Evolutionary conservation across 2,888 invertebrate genomes (phyloP), one percentile per base, ranked within the genome.

Genomic region (Caradrina clavipalpis): DNA sequence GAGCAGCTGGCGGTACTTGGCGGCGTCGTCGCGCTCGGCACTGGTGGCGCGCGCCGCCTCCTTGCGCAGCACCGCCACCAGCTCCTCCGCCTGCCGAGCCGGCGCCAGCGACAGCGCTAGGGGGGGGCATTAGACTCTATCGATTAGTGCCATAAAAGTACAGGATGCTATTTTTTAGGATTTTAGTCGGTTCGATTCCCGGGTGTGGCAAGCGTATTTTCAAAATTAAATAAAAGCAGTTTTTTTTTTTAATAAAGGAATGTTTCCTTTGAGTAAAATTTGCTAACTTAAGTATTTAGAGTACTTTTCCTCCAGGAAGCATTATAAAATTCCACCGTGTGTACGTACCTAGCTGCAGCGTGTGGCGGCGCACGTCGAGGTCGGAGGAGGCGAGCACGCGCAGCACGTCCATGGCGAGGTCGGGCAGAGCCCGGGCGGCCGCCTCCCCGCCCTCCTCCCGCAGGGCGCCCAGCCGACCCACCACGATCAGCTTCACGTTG

Each of bases 401-500:
- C 81, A 99, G 96, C 87, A 99, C 98, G 94, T 99, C 99, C 99
- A 99, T 99, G 56, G 99, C 99, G 21, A 99, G 96, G 87, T 98
- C 99, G 80, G 98, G 97, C 72, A 98, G 94, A 2, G 98, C 97
- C 81, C 98, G 97, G 68, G 97, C 97, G 62, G 99, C 96, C 72
- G 98, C 97, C 21, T 99, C 98, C 80, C 98, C 97, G 88, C 99
- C 99, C 92, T 98, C 98, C 61, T 97, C 97, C 78, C 98, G 98
- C 91, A 99, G 97, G 2, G 98, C 98, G 81, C 98, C 98, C 77
- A 99, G 96, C 22, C 99, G 97, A 88, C 99, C 99, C 86, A 99
- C 96, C 11, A 99, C 99, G 85, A 99, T 99, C 69, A 99, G 96
- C 96, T 99, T 99, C 19, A 99, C 99, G 96, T 99, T 99, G 96